Conservation (phyloP, 2,888 invertebrate species). For the Stegophylla sp. region DNA sequence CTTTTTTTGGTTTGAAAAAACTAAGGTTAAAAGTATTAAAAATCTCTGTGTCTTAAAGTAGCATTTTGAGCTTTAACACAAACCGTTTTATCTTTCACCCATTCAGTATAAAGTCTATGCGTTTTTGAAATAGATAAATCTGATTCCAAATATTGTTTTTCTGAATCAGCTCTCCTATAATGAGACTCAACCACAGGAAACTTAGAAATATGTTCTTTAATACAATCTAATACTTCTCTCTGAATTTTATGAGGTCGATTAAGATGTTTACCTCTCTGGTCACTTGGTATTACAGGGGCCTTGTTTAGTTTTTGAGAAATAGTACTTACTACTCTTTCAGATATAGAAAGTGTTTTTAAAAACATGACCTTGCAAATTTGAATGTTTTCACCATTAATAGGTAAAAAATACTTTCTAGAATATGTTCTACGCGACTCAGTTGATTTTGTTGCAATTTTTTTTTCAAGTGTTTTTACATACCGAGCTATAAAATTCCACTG, state of each 20-base stretch:
- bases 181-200: slow-evolving; percentile 18
- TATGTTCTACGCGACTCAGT: not conserved
- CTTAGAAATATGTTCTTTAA: slow-evolving; percentile 6
- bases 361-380: slow-evolving; percentile 13
- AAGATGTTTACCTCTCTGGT: not conserved
- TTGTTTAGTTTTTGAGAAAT: slow-evolving; percentile 12
- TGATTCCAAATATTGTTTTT: not conserved
- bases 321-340: slow-evolving; percentile 5
- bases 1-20: slow-evolving; percentile 16
- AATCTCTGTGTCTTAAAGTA: not conserved
- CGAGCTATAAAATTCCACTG: too few relatives aligned
- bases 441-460: too few relatives aligned
- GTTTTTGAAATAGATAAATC: not conserved
- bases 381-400: not conserved
- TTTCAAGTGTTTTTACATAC: too few relatives aligned
- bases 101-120: slow-evolving; percentile 6
- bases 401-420: slow-evolving; percentile 11
- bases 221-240: not conserved
- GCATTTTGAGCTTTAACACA: slow-evolving; percentile 8
- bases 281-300: not conserved
- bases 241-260: not conserved
- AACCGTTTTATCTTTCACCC: not conserved
- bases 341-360: slow-evolving; percentile 11
- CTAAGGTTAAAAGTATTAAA: slow-evolving; percentile 19
- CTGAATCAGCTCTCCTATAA: slow-evolving; percentile 6